Evolutionary conservation across 2,888 invertebrate species (phyloP).

Genomic region (Andrena flavipes): DNA sequence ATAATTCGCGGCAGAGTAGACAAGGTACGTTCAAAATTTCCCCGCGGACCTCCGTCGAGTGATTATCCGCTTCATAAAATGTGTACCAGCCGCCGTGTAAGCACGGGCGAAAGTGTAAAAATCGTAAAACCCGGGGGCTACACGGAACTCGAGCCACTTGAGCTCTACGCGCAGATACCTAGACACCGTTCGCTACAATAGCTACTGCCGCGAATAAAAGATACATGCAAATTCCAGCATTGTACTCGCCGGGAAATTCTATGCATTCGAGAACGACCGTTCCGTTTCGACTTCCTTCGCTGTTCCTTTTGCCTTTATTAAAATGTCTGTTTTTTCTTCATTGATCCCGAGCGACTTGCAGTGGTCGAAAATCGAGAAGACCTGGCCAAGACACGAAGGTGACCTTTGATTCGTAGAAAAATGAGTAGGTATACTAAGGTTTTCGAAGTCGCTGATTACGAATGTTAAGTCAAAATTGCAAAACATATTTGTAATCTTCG

Average conservation of each 20-base stretch:
- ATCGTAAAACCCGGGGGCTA: slow-evolving; percentile 34
- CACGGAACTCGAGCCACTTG: slow-evolving; percentile 39
- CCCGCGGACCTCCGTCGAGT: slow-evolving; percentile 8
- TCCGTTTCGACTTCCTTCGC: slow-evolving; percentile 3
- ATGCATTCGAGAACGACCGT: slow-evolving; percentile 65
- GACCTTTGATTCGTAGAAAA: too few relatives aligned
- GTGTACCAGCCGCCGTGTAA: background rate
- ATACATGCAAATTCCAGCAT: slow-evolving; percentile 51
- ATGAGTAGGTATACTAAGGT: too few relatives aligned
- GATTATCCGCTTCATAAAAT: slow-evolving; percentile 28
- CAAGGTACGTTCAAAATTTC: slow-evolving; percentile 31
- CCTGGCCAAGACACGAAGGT: too few relatives aligned
- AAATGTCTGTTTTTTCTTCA: background rate
- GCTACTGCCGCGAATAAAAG: slow-evolving; percentile 32
- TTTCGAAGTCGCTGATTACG: too few relatives aligned
- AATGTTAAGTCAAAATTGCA: too few relatives aligned
- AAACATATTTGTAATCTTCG: too few relatives aligned
- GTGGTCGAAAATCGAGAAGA: too few relatives aligned
- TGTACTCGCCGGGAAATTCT: slow-evolving; percentile 64
- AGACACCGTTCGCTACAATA: slow-evolving; percentile 7
- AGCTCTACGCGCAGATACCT: slow-evolving; percentile 25
- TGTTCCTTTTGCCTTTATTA: slow-evolving; percentile 18
- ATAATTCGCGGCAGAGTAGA: slow-evolving; percentile 8
- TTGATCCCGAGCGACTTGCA: too few relatives aligned
- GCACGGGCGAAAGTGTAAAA: slow-evolving; percentile 40